phyloP scores from a whole-genome alignment of 1,140 invertebrate genomes.

The Cataglyphis hispanica region DNA sequence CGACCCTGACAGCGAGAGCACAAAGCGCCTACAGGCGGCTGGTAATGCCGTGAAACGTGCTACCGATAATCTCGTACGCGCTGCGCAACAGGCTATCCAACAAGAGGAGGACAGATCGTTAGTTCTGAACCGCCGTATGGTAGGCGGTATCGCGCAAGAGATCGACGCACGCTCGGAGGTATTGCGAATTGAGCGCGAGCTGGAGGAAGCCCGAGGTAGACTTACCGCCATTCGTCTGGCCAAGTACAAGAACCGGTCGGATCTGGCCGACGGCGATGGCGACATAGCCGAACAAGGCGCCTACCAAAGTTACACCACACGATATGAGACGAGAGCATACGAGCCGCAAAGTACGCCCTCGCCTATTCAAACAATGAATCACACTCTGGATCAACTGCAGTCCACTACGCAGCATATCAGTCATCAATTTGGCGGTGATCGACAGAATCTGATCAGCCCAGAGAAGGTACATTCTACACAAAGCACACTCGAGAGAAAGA shows the following conservation, averaged over 20 bases:
- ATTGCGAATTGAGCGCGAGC: constrained; percentile 96
- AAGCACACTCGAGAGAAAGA: constrained; percentile 81
- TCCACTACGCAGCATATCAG: constrained; percentile 75
- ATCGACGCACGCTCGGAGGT: constrained; percentile 96
- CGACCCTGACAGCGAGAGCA: constrained; percentile 97
- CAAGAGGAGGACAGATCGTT: constrained; percentile 96
- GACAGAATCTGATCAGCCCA: constrained; percentile 81
- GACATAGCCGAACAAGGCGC: constrained; percentile 84
- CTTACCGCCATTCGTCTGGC: constrained; percentile 94
- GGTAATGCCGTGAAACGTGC: constrained; percentile 99
- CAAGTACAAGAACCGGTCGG: constrained; percentile 90
- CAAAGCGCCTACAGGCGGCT: constrained; percentile 96
- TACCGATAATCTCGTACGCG: constrained; percentile 97
- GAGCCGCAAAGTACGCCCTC: constrained; percentile 64
- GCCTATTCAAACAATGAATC: constrained; percentile 73
- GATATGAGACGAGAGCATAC: constrained; percentile 75
- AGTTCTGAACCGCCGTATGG: constrained; percentile 96
- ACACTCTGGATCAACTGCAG: constrained; percentile 77
- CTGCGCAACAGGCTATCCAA: constrained; percentile 97
- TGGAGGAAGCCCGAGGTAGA: constrained; percentile 96
- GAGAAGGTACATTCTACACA: constrained; percentile 83
- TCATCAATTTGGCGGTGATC: constrained; percentile 77
- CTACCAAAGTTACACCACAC: constrained; percentile 81
- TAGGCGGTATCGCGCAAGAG: constrained; percentile 97
- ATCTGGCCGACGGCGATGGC: constrained; percentile 80